Conservation (phyloP, 1,140 invertebrate species). For the Popillia japonica region DNA sequence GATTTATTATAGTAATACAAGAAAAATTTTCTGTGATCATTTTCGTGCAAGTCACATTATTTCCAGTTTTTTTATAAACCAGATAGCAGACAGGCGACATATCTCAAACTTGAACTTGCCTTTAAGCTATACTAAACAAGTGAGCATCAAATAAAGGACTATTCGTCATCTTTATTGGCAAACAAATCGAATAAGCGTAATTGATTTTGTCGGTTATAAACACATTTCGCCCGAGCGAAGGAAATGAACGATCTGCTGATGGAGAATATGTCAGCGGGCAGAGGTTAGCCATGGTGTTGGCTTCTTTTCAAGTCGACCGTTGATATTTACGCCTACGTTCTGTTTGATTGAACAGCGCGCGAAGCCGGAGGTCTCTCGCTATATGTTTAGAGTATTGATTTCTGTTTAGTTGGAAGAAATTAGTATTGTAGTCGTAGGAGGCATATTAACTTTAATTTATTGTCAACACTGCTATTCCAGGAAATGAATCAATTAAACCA, state of each 20-base stretch:
- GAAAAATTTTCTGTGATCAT: no score
- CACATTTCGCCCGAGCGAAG: not conserved
- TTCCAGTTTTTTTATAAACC: no score
- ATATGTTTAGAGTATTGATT: constrained; percentile 22
- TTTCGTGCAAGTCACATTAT: no score
- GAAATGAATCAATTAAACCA: no score
- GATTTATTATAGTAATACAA: no score
- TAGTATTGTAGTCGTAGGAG: not conserved
- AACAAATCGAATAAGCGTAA: constrained; percentile 31
- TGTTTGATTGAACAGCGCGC: not conserved
- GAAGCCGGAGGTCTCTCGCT: not conserved
- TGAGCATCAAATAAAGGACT: not conserved
- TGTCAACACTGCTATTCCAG: no score
- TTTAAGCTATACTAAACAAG: not conserved
- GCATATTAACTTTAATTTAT: not conserved
- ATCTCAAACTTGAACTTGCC: no score
- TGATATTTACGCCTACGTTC: constrained; percentile 24
- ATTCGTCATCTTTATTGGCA: not conserved
- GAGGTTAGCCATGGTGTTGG: not conserved
- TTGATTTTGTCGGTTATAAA: constrained; percentile 29
- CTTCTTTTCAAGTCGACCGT: constrained; percentile 20
- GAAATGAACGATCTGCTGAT: not conserved
- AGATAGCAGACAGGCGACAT: no score
- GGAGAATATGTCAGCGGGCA: not conserved
- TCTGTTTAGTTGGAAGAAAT: not conserved